phyloP scores from a whole-genome alignment of 2,888 invertebrate genomes.

The Rhyacophila evoluta region DNA sequence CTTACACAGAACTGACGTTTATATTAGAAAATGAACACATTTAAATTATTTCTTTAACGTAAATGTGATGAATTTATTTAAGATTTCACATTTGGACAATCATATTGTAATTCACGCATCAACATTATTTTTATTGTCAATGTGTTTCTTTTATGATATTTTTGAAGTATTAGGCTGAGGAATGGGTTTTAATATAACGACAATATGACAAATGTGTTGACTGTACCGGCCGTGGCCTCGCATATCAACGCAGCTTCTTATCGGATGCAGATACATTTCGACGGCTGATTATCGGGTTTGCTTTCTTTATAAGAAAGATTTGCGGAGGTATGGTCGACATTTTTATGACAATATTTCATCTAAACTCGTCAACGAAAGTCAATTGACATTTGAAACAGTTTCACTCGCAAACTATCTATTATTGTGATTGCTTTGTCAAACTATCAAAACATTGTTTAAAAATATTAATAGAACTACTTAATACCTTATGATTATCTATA shows the following conservation, averaged over 20 bases:
- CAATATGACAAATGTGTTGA: not conserved
- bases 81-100: not conserved
- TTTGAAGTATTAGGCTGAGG: slow-evolving; percentile 27
- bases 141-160: slow-evolving; percentile 27
- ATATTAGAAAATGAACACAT: slow-evolving; percentile 9
- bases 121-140: slow-evolving; percentile 12
- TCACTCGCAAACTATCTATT: too few species aligned
- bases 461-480: too few species aligned
- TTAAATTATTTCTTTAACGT: not conserved
- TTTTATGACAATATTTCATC: slow-evolving; percentile 36
- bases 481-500: too few species aligned
- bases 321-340: slow-evolving; percentile 41
- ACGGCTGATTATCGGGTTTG: slow-evolving; percentile 38
- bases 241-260: slow-evolving; percentile 12
- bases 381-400: not conserved
- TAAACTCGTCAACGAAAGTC: slow-evolving; percentile 8
- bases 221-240: not conserved
- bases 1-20: not conserved
- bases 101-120: not conserved
- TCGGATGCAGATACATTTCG: slow-evolving; percentile 29
- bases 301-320: slow-evolving; percentile 37
- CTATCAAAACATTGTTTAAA: too few species aligned
- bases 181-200: slow-evolving; percentile 10
- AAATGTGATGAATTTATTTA: not conserved
- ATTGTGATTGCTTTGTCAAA: too few species aligned